phyloP scores from a whole-genome alignment of 2,797 vertebrate genomes.

The Graptemys geographica region DNA sequence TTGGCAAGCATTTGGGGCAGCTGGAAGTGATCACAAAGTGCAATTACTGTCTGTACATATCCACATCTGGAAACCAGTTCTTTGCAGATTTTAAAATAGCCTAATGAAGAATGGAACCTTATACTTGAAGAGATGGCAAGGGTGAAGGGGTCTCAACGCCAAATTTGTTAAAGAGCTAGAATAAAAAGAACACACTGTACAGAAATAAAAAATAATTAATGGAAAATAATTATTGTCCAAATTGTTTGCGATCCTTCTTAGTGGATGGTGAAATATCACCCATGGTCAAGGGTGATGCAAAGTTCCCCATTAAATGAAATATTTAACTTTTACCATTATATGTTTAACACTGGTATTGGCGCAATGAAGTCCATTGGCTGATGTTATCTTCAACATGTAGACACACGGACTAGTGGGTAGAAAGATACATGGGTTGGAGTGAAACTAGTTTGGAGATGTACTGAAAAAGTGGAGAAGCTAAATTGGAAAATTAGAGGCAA shows the following conservation, averaged over 20 bases:
- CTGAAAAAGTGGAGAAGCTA: not conserved
- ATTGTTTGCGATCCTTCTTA: conserved; percentile 35
- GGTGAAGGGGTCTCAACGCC: conserved; percentile 64
- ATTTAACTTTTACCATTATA: conserved; percentile 11
- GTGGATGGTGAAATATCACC: conserved; percentile 6
- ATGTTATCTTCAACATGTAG: not conserved
- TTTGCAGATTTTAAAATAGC: conserved; percentile 80
- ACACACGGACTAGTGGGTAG: fast-evolving
- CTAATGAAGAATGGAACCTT: conserved; percentile 84
- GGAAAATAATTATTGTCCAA: conserved; percentile 65
- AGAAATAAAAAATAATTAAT: conserved; percentile 63
- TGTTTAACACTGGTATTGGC: not conserved
- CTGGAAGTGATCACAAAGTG: conserved; percentile 96
- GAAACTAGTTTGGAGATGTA: not conserved
- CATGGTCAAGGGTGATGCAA: not conserved
- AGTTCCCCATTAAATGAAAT: conserved; percentile 15
- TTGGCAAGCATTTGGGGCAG: conserved; percentile 89
- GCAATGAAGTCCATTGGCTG: not conserved
- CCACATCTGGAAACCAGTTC: conserved; percentile 92
- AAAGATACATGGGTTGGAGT: not conserved
- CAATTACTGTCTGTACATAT: conserved; percentile 95
- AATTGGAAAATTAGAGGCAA: not conserved
- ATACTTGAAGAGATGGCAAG: conserved; percentile 68
- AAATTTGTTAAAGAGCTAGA: conserved; percentile 63
- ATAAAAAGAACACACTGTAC: conserved; percentile 51